phyloP scores from a whole-genome alignment of 2,888 invertebrate species.

The Yponomeuta evonymella region DNA sequence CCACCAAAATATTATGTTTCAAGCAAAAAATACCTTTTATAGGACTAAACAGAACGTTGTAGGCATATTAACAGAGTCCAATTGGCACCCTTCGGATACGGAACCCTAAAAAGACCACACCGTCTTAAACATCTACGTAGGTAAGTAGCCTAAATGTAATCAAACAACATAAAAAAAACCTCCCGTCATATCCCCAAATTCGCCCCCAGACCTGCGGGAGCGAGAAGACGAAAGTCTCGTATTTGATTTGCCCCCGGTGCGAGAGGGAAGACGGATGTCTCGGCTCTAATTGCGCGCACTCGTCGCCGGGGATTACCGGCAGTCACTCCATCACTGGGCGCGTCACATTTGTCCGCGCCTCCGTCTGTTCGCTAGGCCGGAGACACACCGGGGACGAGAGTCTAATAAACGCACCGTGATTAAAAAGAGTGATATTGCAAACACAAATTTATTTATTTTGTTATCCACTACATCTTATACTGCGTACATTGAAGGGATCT shows the following conservation, averaged over 20 bases:
- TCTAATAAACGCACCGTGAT: not conserved
- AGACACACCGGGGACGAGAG: not conserved
- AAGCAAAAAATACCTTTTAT: too few species aligned
- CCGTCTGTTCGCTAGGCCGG: conserved; percentile 17
- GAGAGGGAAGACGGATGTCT: conserved; percentile 60
- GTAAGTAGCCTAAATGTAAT: not conserved
- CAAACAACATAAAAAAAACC: not conserved
- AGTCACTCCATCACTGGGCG: conserved; percentile 49
- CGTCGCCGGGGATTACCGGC: conserved; percentile 59
- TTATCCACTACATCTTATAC: too few species aligned
- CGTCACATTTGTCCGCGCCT: conserved; percentile 62
- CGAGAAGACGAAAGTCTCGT: conserved; percentile 14
- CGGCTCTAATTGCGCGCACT: conserved; percentile 63
- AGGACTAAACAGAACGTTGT: too few species aligned
- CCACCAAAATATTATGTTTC: too few species aligned
- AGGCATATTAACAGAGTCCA: too few species aligned
- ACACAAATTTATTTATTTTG: too few species aligned
- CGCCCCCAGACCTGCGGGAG: not conserved
- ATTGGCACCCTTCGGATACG: too few species aligned
- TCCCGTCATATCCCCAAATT: not conserved
- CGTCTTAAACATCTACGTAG: too few species aligned
- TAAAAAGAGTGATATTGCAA: too few species aligned
- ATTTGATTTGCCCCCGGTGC: conserved; percentile 11
- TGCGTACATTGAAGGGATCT: too few species aligned
- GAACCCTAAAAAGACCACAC: too few species aligned